Evolutionary conservation across 2,888 invertebrate species (phyloP).

Genomic region (Agriotes lineatus): DNA sequence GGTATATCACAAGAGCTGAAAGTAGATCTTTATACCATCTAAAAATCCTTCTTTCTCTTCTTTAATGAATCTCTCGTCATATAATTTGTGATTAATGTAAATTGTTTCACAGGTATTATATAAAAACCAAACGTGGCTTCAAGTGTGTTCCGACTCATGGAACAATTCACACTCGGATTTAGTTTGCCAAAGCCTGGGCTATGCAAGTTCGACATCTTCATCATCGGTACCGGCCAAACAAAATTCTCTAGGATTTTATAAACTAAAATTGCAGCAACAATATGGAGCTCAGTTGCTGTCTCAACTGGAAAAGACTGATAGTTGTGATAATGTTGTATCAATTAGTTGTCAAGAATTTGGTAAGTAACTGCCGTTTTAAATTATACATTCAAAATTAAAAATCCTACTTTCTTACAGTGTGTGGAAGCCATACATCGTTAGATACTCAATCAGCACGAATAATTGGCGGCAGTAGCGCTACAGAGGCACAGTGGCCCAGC

Average conservation of each 20-base stretch:
- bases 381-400: background rate
- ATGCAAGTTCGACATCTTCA: slow-evolving; percentile 62
- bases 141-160: slow-evolving; percentile 71
- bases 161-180: slow-evolving; percentile 68
- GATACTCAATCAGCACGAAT: slow-evolving; percentile 64
- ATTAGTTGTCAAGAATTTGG: slow-evolving; percentile 71
- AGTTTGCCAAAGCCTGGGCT: slow-evolving; percentile 71
- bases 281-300: slow-evolving; percentile 60
- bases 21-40: too few species aligned
- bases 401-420: slow-evolving; percentile 58
- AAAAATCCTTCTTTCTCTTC: too few species aligned
- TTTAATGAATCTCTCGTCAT: too few species aligned
- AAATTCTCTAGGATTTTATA: slow-evolving; percentile 53
- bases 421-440: slow-evolving; percentile 62
- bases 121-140: slow-evolving; percentile 61
- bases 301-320: slow-evolving; percentile 65
- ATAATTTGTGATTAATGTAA: background rate
- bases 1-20: background rate
- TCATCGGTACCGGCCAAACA: slow-evolving; percentile 56
- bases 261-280: slow-evolving; percentile 52
- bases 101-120: slow-evolving; percentile 27
- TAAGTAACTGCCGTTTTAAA: slow-evolving; percentile 55
- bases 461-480: slow-evolving; percentile 66
- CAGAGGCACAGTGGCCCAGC: slow-evolving; percentile 71
- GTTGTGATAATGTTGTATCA: slow-evolving; percentile 67